phyloP scores from a whole-genome alignment of 1,140 invertebrate genomes.

The Plectus sambesii region DNA sequence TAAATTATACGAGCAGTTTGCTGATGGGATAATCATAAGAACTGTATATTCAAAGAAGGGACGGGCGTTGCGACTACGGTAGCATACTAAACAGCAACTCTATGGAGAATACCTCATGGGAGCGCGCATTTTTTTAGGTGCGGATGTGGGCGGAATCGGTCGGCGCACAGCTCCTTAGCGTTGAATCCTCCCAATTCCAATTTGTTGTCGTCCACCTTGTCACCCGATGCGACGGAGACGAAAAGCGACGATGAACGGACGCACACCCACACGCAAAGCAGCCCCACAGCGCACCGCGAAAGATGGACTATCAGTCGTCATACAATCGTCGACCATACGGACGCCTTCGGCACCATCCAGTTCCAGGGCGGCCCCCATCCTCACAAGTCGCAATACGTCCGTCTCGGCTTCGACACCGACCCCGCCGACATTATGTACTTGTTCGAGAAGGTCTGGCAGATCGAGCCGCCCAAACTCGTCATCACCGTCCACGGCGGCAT shows the following conservation, averaged over 20 bases:
- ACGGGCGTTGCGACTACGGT: too few species aligned
- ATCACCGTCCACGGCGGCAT: constrained; percentile 95
- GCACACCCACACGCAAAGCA: constrained; percentile 10
- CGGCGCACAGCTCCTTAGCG: constrained; percentile 14
- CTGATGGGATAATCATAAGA: too few species aligned
- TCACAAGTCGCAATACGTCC: constrained; percentile 85
- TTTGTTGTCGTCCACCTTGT: constrained; percentile 4
- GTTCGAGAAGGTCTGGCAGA: constrained; percentile 79
- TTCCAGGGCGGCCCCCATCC: constrained; percentile 83
- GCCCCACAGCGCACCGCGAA: neutral
- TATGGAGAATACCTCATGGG: too few species aligned
- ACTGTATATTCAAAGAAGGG: too few species aligned
- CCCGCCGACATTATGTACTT: constrained; percentile 82
- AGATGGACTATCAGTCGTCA: constrained; percentile 33
- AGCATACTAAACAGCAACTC: too few species aligned
- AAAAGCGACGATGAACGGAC: constrained; percentile 9
- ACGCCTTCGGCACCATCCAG: constrained; percentile 92
- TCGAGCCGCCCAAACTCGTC: constrained; percentile 83
- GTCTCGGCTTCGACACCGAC: constrained; percentile 78
- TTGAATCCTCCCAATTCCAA: constrained; percentile 5
- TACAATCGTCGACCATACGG: constrained; percentile 53
- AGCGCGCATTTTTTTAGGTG: too few species aligned
- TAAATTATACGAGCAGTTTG: too few species aligned
- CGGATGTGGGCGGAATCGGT: constrained; percentile 18
- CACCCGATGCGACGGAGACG: constrained; percentile 6